These are phyloP conservation scores for Megaustenia siamemsis DNA, from an alignment of 2,888 invertebrate species.

Conservation along the genomic window DNA sequence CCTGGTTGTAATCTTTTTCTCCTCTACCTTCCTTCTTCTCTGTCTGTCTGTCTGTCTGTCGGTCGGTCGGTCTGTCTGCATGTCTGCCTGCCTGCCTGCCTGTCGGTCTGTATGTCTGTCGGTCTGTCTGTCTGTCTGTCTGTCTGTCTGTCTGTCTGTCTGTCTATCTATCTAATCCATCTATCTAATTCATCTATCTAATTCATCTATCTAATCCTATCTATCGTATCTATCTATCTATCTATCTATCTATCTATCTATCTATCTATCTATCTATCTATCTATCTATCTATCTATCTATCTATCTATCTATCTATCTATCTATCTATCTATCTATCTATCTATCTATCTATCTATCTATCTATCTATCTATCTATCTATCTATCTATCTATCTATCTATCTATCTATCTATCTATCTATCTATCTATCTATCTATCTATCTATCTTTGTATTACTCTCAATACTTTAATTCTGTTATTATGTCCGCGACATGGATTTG, in stretches of 20 bases:
- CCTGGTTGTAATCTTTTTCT: constrained; percentile 30
- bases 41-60: constrained; percentile 24
- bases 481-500: no score
- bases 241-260: neutral
- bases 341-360: neutral
- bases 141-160: neutral
- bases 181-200: no score
- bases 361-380: neutral
- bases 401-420: no score
- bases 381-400: neutral
- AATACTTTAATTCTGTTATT: no score
- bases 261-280: constrained; percentile 1
- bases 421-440: no score
- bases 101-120: constrained; percentile 12
- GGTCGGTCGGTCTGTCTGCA: constrained; percentile 15
- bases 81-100: constrained; percentile 31
- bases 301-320: neutral
- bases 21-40: constrained; percentile 10
- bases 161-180: no score
- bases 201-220: no score
- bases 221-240: neutral
- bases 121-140: neutral
- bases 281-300: neutral
- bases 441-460: no score
- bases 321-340: constrained; percentile 3